Percentiles rank a stretch among this genome's conserved stretches.
These are phyloP conservation scores for Rhopilema esculentum DNA, from an alignment of 30 jellyfish, hydroid and myxozoan genomes.

Conservation along the genomic window DNA sequence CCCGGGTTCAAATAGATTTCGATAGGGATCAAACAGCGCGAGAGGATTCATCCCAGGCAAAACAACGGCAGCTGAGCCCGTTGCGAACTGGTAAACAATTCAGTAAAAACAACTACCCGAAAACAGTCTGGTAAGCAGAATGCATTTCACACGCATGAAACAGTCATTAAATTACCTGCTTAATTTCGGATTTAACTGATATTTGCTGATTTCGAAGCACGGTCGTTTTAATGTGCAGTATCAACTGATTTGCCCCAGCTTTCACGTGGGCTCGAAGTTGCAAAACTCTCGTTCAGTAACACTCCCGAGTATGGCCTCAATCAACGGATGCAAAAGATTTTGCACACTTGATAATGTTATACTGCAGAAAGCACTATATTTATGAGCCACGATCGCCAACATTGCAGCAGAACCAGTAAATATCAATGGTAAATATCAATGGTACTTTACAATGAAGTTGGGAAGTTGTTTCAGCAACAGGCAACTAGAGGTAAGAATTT, in stretches of 20 bases:
- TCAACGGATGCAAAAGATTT: no score
- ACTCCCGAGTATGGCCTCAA: no score
- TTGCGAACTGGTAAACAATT: slow-evolving; percentile 6
- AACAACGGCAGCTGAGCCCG: slow-evolving; percentile 41
- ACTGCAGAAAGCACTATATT: no score
- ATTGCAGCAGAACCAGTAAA: neutral
- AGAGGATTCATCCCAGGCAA: slow-evolving; percentile 19
- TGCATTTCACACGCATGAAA: neutral
- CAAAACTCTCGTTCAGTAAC: no score
- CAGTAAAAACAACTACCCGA: neutral
- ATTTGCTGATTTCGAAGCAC: neutral
- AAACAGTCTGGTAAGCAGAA: neutral
- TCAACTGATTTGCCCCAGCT: neutral
- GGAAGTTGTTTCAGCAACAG: neutral
- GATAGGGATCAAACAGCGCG: slow-evolving; percentile 42
- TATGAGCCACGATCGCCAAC: neutral
- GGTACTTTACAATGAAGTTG: neutral
- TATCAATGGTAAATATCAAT: neutral
- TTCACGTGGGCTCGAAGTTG: neutral
- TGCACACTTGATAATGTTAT: no score
- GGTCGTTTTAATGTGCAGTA: neutral
- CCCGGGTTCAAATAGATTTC: neutral
- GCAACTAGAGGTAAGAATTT: neutral
- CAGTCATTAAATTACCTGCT: neutral
- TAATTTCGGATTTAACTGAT: neutral